Conservation (phyloP, 2,113 vertebrate species). For the Ammodytes marinus region DNA sequence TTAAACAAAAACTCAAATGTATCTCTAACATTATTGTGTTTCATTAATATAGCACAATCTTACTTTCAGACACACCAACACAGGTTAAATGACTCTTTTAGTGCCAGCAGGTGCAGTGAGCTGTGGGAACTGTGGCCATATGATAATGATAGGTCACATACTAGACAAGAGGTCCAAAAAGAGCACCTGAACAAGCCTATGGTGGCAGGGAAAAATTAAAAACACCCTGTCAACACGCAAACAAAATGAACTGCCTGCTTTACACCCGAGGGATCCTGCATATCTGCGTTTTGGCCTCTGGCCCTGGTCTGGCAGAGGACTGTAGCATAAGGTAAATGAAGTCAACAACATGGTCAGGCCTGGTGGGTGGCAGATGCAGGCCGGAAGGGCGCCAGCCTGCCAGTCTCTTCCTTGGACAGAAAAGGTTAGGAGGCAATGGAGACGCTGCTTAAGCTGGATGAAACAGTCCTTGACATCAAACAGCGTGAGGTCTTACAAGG, state of each 20-base stretch:
- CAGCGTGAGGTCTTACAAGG: constrained; percentile 58
- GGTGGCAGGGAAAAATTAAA: constrained; percentile 73
- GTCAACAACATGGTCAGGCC: constrained; percentile 69
- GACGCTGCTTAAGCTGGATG: constrained; percentile 49
- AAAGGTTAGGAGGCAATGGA: constrained; percentile 65
- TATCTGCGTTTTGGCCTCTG: constrained; percentile 59
- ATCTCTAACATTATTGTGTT: not conserved
- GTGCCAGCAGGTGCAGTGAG: constrained; percentile 38
- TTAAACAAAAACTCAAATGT: not conserved
- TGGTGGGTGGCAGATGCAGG: constrained; percentile 63
- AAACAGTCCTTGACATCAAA: constrained; percentile 68
- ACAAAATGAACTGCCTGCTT: constrained; percentile 68
- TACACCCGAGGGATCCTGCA: constrained; percentile 54
- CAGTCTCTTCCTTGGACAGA: constrained; percentile 54
- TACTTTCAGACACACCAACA: constrained; percentile 36
- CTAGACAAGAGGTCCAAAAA: constrained; percentile 64
- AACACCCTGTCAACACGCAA: constrained; percentile 74
- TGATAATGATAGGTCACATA: constrained; percentile 67
- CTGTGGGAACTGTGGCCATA: constrained; percentile 66
- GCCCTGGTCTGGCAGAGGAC: constrained; percentile 56
- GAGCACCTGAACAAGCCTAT: constrained; percentile 63
- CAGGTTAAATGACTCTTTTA: constrained; percentile 60
- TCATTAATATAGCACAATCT: constrained; percentile 9
- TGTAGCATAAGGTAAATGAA: constrained; percentile 74
- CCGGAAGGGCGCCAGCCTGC: constrained; percentile 66